Evolutionary conservation across 2,113 vertebrate species (phyloP).

Genomic region (Bambusicola thoracicus): DNA sequence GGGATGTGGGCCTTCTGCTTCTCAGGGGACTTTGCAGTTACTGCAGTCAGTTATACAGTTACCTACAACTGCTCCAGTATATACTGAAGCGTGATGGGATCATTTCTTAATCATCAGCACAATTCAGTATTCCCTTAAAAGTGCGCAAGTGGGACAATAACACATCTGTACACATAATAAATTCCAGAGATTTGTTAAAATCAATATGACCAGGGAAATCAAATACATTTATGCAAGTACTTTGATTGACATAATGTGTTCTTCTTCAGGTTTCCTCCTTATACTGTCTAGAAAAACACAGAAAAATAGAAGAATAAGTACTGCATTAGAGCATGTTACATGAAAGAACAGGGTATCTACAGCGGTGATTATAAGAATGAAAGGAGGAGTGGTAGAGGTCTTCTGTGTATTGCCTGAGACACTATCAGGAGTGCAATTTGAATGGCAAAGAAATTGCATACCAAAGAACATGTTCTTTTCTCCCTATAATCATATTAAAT

Average conservation of each 20-base stretch:
- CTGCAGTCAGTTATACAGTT: neutral
- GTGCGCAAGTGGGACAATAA: neutral
- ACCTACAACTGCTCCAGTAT: neutral
- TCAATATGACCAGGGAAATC: neutral
- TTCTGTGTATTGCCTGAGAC: neutral
- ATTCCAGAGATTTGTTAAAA: neutral
- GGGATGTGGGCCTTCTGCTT: neutral
- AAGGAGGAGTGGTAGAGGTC: neutral
- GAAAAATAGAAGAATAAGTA: neutral
- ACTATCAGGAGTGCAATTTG: neutral
- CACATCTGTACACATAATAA: neutral
- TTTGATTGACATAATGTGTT: neutral
- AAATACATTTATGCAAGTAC: neutral
- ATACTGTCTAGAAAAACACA: neutral
- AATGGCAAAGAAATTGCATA: neutral
- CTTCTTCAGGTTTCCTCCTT: constrained; percentile 2
- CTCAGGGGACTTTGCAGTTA: neutral
- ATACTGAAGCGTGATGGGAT: neutral
- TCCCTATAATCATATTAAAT: constrained; percentile 3
- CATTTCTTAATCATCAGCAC: neutral
- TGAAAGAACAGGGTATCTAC: neutral
- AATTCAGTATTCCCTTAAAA: neutral
- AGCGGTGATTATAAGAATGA: neutral
- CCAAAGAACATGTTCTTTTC: neutral
- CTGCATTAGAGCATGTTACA: neutral